A percentile compares a stretch with the other conserved stretches of the same genome.
phyloP scores from a whole-genome alignment of 2,797 vertebrate species.

The Onychomys torridus region DNA sequence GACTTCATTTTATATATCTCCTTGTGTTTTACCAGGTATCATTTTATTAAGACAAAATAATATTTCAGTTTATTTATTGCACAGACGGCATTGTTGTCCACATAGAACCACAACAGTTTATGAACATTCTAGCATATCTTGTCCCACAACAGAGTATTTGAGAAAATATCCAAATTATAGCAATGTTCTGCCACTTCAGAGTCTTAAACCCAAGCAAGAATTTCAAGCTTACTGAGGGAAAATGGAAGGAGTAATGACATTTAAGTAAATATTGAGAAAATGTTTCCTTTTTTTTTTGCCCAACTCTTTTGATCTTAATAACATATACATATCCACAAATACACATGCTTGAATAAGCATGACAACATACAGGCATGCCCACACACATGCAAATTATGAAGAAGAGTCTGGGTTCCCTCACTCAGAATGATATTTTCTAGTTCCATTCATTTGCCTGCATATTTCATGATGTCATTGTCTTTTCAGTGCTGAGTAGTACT shows the following conservation, averaged over 20 bases:
- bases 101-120: conserved; percentile 87
- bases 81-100: conserved; percentile 91
- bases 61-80: conserved; percentile 64
- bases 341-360: no score
- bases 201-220: conserved; percentile 88
- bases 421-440: no score
- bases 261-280: conserved; percentile 88
- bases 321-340: no score
- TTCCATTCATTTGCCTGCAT: no score
- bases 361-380: no score
- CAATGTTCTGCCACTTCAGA: conserved; percentile 83
- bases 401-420: no score
- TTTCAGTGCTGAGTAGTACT: no score
- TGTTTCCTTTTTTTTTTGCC: not conserved
- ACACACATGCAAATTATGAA: no score
- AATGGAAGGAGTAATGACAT: conserved; percentile 91
- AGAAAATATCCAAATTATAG: conserved; percentile 90
- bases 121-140: conserved; percentile 77
- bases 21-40: not conserved
- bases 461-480: no score
- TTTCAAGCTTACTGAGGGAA: conserved; percentile 76
- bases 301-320: not conserved
- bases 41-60: conserved; percentile 9
- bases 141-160: conserved; percentile 89
- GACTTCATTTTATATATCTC: not conserved